Base-by-base conservation (phyloP, 2,888 invertebrate species). In the Trissonchulus latispiculum region DNA sequence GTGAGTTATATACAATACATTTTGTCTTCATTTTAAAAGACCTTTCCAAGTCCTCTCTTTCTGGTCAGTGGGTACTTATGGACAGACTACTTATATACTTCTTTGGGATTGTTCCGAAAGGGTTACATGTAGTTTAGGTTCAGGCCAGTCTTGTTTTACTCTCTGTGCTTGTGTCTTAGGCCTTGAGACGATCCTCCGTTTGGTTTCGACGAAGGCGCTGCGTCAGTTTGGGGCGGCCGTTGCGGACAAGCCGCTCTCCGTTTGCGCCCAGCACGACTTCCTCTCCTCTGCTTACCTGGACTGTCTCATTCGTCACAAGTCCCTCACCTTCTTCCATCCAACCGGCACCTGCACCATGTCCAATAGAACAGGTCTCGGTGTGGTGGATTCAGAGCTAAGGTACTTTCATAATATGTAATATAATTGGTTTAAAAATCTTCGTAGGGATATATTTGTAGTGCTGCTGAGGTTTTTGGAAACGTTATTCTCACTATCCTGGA, bases 341-440 rank as follows among this genome's bases (percentile, higher is more conserved):
- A 35, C 35, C 23, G 69, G 72, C 33, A 71, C 72, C 1, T 72
- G 72, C 31, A 28, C 28, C n/a, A 72, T 72, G 72, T 67, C 68
- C 48, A 3, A 28, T 3, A 8, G 8, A 2, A 2, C 36, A n/a
- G 33, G 3, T 29, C 3, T 2, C 23, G n/a, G 36, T 28, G 72
- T 72, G 28, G 67, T 72, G 8, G 72, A 72, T 71, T n/a, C 33
- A 3, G 28, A 68, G 31, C 23, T 71, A 3, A 8, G 72, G 72
- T 71, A n/a, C n/a, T n/a, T n/a, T n/a, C n/a, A n/a, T n/a, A n/a
- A n/a, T n/a, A n/a, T n/a, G n/a, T n/a, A n/a, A n/a, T n/a, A n/a
- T n/a, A n/a, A n/a, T n/a, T n/a, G n/a, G n/a, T n/a, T n/a, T n/a
- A n/a, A n/a, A n/a, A n/a, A n/a, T n/a, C n/a, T n/a, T n/a, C n/a